Conservation (phyloP, 2,113 vertebrate genomes). For the Bos indicus region DNA sequence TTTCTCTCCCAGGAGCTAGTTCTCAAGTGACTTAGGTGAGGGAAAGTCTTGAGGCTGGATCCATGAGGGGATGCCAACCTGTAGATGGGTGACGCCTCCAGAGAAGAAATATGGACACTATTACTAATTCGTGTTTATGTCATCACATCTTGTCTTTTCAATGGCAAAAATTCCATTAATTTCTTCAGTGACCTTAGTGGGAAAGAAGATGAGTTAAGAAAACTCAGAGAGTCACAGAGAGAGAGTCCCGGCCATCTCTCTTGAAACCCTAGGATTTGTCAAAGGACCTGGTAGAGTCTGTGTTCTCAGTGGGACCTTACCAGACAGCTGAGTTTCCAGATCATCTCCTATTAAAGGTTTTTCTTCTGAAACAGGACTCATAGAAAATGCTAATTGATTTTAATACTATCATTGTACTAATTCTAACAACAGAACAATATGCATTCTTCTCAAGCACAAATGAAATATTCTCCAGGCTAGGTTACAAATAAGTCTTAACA, state of each 20-base stretch:
- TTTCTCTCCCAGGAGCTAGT: neutral
- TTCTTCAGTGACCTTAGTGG: neutral
- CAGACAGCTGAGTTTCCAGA: neutral
- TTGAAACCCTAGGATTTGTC: too few species aligned
- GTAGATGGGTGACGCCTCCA: rapidly evolving
- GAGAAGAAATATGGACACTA: rapidly evolving
- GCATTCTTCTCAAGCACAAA: too few species aligned
- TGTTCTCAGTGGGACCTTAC: too few species aligned
- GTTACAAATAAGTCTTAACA: too few species aligned
- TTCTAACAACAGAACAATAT: too few species aligned
- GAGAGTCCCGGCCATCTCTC: too few species aligned
- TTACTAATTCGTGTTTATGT: neutral
- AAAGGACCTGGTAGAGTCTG: too few species aligned
- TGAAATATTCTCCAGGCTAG: too few species aligned
- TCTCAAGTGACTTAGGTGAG: neutral
- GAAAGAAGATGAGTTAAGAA: neutral
- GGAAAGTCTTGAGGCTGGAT: neutral
- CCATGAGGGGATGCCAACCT: neutral
- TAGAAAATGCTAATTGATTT: neutral
- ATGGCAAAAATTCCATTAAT: neutral
- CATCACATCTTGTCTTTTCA: neutral
- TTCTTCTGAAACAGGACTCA: neutral
- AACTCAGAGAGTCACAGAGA: neutral
- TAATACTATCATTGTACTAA: too few species aligned
- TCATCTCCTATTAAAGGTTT: neutral